Percentiles rank a stretch among this genome's conserved stretches.
Evolutionary conservation across 2,113 vertebrate species (phyloP).

Genomic region (Chionomys nivalis): DNA sequence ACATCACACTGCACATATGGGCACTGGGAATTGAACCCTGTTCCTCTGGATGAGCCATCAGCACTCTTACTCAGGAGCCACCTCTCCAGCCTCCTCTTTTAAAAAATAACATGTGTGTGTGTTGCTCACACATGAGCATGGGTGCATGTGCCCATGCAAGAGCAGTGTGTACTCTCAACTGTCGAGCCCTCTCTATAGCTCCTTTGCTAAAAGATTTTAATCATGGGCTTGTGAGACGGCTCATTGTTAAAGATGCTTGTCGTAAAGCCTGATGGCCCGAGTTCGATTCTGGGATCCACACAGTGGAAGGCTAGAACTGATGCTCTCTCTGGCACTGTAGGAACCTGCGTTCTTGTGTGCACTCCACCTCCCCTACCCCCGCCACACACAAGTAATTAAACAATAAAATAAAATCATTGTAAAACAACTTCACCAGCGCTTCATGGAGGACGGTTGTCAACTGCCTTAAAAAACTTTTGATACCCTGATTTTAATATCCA

Average conservation of each 20-base stretch:
- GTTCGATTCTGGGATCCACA: not conserved
- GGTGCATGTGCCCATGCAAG: not conserved
- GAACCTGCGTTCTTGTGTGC: not conserved
- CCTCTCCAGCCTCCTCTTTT: not conserved
- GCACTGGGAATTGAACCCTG: not conserved
- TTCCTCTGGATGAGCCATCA: not conserved
- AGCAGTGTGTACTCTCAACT: no score
- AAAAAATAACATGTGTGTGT: not conserved
- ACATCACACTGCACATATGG: not conserved
- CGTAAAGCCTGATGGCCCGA: no score
- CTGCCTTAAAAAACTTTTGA: not conserved
- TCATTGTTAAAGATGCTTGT: no score
- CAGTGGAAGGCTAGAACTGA: not conserved
- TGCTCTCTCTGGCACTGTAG: not conserved
- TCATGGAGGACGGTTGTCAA: not conserved
- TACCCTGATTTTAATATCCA: not conserved
- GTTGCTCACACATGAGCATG: not conserved
- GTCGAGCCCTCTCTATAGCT: no score
- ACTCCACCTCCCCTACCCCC: not conserved
- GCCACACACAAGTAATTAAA: not conserved
- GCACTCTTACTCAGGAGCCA: not conserved
- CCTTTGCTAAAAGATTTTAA: no score
- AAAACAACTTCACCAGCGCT: not conserved
- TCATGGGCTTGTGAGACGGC: no score
- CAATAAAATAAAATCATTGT: not conserved